These are phyloP conservation scores for Rhineura floridana DNA, from an alignment of 2,113 vertebrate genomes.

Conservation along the genomic window DNA sequence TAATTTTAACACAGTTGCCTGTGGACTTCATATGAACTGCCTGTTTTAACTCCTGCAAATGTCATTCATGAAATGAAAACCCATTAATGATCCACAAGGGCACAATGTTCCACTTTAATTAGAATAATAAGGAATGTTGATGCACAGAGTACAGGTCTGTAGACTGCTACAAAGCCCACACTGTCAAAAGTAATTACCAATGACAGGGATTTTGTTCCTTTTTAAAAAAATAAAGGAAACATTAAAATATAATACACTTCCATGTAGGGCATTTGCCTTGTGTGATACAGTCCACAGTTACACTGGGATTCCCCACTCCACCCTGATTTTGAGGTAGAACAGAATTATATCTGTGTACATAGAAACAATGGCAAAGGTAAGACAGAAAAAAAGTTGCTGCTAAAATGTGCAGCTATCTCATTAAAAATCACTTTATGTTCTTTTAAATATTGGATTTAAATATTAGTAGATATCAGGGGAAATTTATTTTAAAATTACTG, in stretches of 20 bases:
- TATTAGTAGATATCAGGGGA: neutral
- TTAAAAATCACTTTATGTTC: neutral
- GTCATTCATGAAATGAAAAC: constrained; percentile 85
- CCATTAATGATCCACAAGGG: constrained; percentile 84
- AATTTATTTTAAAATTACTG: neutral
- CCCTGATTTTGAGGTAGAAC: constrained; percentile 51
- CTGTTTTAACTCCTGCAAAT: constrained; percentile 86
- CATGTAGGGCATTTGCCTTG: constrained; percentile 40
- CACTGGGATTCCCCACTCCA: neutral
- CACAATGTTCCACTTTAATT: constrained; percentile 84
- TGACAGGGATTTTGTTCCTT: constrained; percentile 70
- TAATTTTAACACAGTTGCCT: constrained; percentile 85
- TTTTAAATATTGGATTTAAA: constrained; percentile 15
- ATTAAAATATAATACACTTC: constrained; percentile 45
- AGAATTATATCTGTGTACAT: constrained; percentile 40
- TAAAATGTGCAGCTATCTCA: neutral
- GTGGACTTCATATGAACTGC: constrained; percentile 84
- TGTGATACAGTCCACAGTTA: neutral
- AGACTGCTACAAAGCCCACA: constrained; percentile 76
- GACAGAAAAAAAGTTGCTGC: constrained; percentile 42
- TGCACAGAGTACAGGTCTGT: constrained; percentile 83
- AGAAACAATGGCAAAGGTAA: constrained; percentile 38
- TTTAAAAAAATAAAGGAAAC: constrained; percentile 68
- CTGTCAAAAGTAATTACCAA: constrained; percentile 81
- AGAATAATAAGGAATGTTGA: constrained; percentile 84